A percentile compares a stretch with the other conserved stretches of the same genome.
Evolutionary conservation across 1,140 invertebrate species (phyloP).

Genomic region (Magallana gigas): DNA sequence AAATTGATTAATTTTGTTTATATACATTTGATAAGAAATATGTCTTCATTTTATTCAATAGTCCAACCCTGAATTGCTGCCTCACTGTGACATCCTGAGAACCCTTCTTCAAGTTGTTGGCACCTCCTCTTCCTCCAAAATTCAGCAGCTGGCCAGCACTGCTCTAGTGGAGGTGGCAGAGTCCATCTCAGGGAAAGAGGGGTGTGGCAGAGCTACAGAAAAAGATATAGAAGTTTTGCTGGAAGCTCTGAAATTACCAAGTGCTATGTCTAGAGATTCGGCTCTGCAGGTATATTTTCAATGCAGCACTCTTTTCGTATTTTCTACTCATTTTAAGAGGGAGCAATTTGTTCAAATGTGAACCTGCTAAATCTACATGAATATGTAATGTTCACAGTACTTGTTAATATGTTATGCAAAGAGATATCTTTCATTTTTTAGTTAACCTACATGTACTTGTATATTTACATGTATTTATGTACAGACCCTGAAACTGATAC

Average conservation of each 20-base stretch:
- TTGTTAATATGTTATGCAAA: too few species aligned
- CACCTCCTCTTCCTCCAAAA: slow-evolving; percentile 82
- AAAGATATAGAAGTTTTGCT: slow-evolving; percentile 90
- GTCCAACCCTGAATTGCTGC: slow-evolving; percentile 87
- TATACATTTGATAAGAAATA: too few species aligned
- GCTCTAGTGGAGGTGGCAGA: slow-evolving; percentile 88
- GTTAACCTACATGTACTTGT: too few species aligned
- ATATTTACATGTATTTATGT: too few species aligned
- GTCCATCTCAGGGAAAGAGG: slow-evolving; percentile 83
- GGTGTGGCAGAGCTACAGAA: slow-evolving; percentile 83
- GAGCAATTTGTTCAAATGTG: too few species aligned
- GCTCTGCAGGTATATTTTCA: slow-evolving; percentile 83
- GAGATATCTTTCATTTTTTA: too few species aligned
- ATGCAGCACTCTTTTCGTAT: too few species aligned
- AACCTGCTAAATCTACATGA: too few species aligned
- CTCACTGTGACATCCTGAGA: slow-evolving; percentile 89
- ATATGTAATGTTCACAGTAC: too few species aligned
- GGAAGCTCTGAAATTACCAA: slow-evolving; percentile 86
- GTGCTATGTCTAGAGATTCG: slow-evolving; percentile 88
- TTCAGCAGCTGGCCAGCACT: slow-evolving; percentile 86
- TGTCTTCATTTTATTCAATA: not conserved
- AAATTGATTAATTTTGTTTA: too few species aligned
- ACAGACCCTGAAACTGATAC: too few species aligned
- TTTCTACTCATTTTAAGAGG: too few species aligned
- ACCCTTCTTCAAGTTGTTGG: slow-evolving; percentile 89